These are phyloP conservation scores for Chironomus striatipennis DNA, from an alignment of 1,140 invertebrate genomes.

Conservation along the genomic window DNA sequence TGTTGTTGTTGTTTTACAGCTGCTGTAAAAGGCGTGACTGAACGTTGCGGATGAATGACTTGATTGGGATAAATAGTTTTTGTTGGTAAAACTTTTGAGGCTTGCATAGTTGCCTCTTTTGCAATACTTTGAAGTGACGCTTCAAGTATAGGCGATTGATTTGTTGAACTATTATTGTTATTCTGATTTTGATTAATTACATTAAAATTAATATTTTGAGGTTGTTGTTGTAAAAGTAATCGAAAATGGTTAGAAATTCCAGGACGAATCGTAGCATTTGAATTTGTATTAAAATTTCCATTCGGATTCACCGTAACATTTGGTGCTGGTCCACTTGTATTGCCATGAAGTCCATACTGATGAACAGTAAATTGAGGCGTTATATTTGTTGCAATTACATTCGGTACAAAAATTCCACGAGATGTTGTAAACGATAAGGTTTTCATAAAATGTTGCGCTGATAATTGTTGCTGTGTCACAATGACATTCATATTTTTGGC, in stretches of 20 bases:
- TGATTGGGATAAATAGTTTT: slow-evolving; percentile 21
- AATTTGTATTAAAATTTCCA: slow-evolving; percentile 26
- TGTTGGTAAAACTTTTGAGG: neutral
- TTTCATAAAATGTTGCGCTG: slow-evolving; percentile 22
- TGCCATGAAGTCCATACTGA: slow-evolving; percentile 26
- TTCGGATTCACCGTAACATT: slow-evolving; percentile 45
- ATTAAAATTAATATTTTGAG: slow-evolving; percentile 20
- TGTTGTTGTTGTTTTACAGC: slow-evolving; percentile 26
- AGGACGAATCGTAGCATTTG: neutral
- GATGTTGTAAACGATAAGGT: slow-evolving; percentile 16
- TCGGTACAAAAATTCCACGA: slow-evolving; percentile 25
- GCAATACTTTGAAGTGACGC: slow-evolving; percentile 22
- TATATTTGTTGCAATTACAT: slow-evolving; percentile 25
- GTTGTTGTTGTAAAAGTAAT: neutral
- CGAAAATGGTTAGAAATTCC: slow-evolving; percentile 11
- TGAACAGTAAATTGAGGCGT: slow-evolving; percentile 24
- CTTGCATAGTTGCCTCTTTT: neutral
- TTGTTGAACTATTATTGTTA: neutral
- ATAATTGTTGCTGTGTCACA: slow-evolving; percentile 18
- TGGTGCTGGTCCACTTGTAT: slow-evolving; percentile 42
- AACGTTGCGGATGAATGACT: neutral
- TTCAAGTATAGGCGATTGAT: slow-evolving; percentile 39
- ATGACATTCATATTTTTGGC: slow-evolving; percentile 24
- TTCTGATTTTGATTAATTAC: neutral
- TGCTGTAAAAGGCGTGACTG: slow-evolving; percentile 26